Conservation (phyloP, 2,797 vertebrate species). For the Phataginus tricuspis region DNA sequence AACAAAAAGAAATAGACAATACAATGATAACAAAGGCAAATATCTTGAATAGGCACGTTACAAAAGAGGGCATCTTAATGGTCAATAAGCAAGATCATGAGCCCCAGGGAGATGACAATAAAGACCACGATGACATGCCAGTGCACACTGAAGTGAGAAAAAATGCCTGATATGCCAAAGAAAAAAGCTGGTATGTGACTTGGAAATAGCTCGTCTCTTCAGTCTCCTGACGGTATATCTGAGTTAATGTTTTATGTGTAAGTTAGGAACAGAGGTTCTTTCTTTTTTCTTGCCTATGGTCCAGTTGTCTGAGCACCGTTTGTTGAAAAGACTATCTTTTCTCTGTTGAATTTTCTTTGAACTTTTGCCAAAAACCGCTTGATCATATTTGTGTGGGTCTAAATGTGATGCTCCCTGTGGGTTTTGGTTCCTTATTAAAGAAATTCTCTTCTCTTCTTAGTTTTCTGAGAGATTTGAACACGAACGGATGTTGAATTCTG, state of each 20-base stretch:
- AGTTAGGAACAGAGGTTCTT: neutral
- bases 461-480: neutral
- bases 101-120: neutral
- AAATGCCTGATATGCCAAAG: neutral
- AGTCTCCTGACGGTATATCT: neutral
- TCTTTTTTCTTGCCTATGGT: neutral
- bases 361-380: neutral
- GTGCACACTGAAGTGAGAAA: neutral
- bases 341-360: neutral
- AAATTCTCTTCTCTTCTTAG: neutral
- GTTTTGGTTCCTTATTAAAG: neutral
- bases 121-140: rapidly evolving
- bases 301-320: neutral
- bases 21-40: neutral
- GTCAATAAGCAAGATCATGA: neutral
- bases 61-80: neutral
- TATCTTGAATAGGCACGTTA: neutral
- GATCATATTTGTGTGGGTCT: neutral
- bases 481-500: neutral
- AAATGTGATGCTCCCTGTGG: neutral
- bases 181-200: neutral
- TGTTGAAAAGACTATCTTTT: neutral
- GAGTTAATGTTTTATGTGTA: neutral
- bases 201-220: neutral
- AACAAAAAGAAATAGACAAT: neutral